phyloP scores from a whole-genome alignment of 64 coral and sea anemone genomes.

The Actinia tenebrosa region DNA sequence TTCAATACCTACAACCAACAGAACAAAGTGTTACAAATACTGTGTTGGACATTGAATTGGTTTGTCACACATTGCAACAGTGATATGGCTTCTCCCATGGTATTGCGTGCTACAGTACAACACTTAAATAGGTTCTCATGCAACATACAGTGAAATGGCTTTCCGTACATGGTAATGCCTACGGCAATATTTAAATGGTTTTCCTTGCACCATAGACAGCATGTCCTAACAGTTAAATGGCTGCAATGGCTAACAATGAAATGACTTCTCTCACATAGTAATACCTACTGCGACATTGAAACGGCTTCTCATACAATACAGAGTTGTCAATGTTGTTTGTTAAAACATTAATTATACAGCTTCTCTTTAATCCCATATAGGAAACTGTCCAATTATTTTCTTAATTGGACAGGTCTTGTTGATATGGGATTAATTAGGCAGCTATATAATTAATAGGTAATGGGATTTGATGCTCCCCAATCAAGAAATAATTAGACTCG shows the following conservation, averaged over 20 bases:
- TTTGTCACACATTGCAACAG: neutral
- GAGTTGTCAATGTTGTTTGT: too few relatives aligned
- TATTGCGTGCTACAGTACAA: neutral
- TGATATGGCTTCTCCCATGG: neutral
- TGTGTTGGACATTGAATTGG: neutral
- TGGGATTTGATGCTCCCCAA: too few relatives aligned
- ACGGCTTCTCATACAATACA: neutral
- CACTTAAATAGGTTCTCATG: neutral
- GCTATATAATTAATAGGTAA: too few relatives aligned
- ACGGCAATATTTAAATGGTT: neutral
- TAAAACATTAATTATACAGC: too few relatives aligned
- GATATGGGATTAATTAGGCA: too few relatives aligned
- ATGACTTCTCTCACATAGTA: neutral
- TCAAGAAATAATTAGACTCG: too few relatives aligned
- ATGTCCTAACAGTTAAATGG: neutral
- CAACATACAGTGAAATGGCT: neutral
- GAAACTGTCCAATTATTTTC: too few relatives aligned
- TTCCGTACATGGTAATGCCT: neutral
- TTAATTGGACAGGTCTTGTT: too few relatives aligned
- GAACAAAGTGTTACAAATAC: neutral
- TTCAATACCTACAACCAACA: slow-evolving; percentile 58
- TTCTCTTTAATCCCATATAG: too few relatives aligned
- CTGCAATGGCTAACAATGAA: neutral
- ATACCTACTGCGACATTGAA: neutral
- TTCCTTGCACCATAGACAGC: neutral